These are phyloP conservation scores for Oikopleura dioica DNA, from an alignment of 23 tunicate species.

Conservation along the genomic window DNA sequence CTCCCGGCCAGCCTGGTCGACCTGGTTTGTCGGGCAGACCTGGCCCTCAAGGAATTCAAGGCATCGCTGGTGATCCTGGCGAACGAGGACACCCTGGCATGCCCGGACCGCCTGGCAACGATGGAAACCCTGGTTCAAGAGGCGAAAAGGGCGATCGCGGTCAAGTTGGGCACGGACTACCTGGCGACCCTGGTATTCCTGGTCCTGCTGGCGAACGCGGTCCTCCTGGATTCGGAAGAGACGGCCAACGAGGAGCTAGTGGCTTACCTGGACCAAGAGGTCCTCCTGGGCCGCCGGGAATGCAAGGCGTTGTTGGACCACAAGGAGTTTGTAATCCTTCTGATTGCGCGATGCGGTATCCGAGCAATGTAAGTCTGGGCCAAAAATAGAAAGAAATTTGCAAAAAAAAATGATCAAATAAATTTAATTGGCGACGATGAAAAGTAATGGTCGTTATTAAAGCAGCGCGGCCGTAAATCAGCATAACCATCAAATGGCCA, in stretches of 20 bases:
- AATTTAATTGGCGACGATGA: no score
- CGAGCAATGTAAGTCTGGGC: not conserved
- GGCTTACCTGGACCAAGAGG: not conserved
- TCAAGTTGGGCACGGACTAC: not conserved
- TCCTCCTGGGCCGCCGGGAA: not conserved
- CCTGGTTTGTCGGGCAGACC: not conserved
- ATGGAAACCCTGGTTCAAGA: not conserved
- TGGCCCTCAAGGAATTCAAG: not conserved
- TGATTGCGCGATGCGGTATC: not conserved
- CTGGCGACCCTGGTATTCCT: not conserved
- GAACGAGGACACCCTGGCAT: not conserved
- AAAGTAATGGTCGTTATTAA: no score
- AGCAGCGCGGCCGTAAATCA: no score
- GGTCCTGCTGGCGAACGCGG: not conserved
- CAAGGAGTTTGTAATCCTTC: not conserved
- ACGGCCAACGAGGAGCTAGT: not conserved
- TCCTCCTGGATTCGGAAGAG: not conserved
- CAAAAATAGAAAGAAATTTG: no score
- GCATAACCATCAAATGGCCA: no score
- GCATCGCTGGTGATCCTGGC: not conserved
- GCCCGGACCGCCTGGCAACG: not conserved
- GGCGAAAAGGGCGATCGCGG: conserved; percentile 5
- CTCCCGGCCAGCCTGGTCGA: not conserved
- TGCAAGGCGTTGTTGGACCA: not conserved
- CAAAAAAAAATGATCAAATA: no score